Conservation (phyloP, 2,888 invertebrate genomes). For the Merodon equestris region DNA sequence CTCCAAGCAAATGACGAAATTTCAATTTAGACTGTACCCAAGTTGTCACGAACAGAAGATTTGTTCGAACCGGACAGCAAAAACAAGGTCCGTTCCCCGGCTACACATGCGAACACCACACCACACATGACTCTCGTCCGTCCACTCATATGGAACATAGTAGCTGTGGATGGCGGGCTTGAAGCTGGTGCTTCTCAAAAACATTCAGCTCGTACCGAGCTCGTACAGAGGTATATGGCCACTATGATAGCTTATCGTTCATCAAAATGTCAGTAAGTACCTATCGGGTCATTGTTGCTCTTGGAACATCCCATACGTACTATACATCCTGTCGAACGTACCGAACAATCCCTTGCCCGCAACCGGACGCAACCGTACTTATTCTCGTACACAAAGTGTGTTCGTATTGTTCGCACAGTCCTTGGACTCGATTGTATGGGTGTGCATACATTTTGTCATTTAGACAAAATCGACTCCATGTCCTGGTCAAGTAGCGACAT, state of each 20-base stretch:
- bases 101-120: conserved; percentile 6
- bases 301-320: conserved; percentile 43
- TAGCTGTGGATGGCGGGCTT: conserved; percentile 4
- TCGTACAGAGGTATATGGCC: conserved; percentile 45
- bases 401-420: conserved; percentile 59
- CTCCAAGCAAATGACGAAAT: conserved; percentile 57
- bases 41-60: conserved; percentile 68
- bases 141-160: not conserved
- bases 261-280: conserved; percentile 69
- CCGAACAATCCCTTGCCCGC: conserved; percentile 10
- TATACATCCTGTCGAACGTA: conserved; percentile 35
- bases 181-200: conserved; percentile 38
- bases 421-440: conserved; percentile 6
- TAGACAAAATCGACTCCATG: conserved; percentile 34
- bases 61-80: conserved; percentile 45
- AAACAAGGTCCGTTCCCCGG: conserved; percentile 30
- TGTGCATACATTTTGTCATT: conserved; percentile 38
- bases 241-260: conserved; percentile 68
- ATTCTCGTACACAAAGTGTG: conserved; percentile 19
- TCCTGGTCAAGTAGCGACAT: not conserved
- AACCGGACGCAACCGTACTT: too few species aligned
- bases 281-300: conserved; percentile 66
- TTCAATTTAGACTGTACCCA: conserved; percentile 65
- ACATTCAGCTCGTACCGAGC: conserved; percentile 4
- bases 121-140: not conserved